Percentiles rank a stretch among this genome's conserved stretches.
phyloP scores from a whole-genome alignment of 1,140 invertebrate species.

The Gryllus bimaculatus region DNA sequence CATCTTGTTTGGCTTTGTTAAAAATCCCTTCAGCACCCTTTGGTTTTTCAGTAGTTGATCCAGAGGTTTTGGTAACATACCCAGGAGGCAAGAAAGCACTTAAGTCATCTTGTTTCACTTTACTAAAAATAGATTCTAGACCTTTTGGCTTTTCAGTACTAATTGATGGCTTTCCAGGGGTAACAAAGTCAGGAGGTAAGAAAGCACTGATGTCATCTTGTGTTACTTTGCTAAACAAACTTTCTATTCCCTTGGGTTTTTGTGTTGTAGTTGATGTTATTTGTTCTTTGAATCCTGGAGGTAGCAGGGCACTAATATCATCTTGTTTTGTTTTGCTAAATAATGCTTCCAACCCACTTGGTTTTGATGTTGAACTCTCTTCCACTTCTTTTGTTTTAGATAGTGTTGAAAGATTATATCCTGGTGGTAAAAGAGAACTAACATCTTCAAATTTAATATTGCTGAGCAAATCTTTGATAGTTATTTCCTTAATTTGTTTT shows the following conservation, averaged over 20 bases:
- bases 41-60: slow-evolving; percentile 27
- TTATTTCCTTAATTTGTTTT: slow-evolving; percentile 23
- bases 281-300: slow-evolving; percentile 50
- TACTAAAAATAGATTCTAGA: slow-evolving; percentile 35
- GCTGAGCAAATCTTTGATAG: slow-evolving; percentile 28
- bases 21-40: background rate
- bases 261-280: slow-evolving; percentile 29
- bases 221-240: slow-evolving; percentile 17
- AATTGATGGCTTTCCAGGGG: slow-evolving; percentile 28
- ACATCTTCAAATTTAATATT: slow-evolving; percentile 44
- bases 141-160: slow-evolving; percentile 21
- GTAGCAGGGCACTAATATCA: slow-evolving; percentile 40
- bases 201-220: slow-evolving; percentile 51
- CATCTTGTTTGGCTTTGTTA: slow-evolving; percentile 33
- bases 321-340: slow-evolving; percentile 34
- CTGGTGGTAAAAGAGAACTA: slow-evolving; percentile 46
- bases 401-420: slow-evolving; percentile 37
- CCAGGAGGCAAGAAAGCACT: slow-evolving; percentile 56
- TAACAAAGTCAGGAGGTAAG: slow-evolving; percentile 46
- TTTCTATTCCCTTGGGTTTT: background rate
- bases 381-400: slow-evolving; percentile 6
- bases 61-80: slow-evolving; percentile 39
- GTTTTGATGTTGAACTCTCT: slow-evolving; percentile 29
- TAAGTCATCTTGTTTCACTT: slow-evolving; percentile 42
- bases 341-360: slow-evolving; percentile 24